Evolutionary conservation across 1,140 invertebrate genomes (phyloP).

Genomic region (Nylanderia fulva): DNA sequence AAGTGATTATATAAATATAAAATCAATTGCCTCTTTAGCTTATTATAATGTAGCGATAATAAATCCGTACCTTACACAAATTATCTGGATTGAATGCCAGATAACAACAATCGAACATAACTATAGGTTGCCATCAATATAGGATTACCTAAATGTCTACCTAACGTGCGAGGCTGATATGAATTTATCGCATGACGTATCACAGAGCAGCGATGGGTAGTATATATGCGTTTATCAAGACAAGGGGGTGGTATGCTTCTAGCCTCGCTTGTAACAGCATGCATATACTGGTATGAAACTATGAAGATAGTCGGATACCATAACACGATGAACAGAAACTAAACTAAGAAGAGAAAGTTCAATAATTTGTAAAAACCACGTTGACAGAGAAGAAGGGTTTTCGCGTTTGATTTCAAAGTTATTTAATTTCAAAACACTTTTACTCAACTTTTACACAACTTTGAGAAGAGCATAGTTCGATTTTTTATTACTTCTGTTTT

Average conservation of each 20-base stretch:
- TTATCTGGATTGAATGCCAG: neutral
- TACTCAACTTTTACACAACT: slow-evolving; percentile 6
- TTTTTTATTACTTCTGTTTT: neutral
- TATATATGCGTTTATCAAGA: slow-evolving; percentile 64
- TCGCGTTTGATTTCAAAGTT: neutral
- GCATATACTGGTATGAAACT: slow-evolving; percentile 26
- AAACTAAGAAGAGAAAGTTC: neutral
- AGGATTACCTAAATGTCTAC: slow-evolving; percentile 57
- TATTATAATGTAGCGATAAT: neutral
- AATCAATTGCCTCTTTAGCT: neutral
- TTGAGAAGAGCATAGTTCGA: neutral
- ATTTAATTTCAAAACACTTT: slow-evolving; percentile 27
- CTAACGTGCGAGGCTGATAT: slow-evolving; percentile 67
- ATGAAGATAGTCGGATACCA: neutral
- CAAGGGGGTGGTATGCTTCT: slow-evolving; percentile 58
- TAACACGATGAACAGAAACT: slow-evolving; percentile 1
- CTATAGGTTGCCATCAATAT: slow-evolving; percentile 11
- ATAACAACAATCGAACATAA: slow-evolving; percentile 42
- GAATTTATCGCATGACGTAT: slow-evolving; percentile 79
- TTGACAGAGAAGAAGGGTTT: neutral
- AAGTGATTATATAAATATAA: slow-evolving; percentile 19
- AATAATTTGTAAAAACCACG: slow-evolving; percentile 23
- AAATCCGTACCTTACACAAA: neutral
- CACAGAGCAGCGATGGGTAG: slow-evolving; percentile 62
- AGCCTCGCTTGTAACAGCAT: slow-evolving; percentile 1